phyloP scores from a whole-genome alignment of 2,888 invertebrate genomes.

The Ornithoptera priamus region DNA sequence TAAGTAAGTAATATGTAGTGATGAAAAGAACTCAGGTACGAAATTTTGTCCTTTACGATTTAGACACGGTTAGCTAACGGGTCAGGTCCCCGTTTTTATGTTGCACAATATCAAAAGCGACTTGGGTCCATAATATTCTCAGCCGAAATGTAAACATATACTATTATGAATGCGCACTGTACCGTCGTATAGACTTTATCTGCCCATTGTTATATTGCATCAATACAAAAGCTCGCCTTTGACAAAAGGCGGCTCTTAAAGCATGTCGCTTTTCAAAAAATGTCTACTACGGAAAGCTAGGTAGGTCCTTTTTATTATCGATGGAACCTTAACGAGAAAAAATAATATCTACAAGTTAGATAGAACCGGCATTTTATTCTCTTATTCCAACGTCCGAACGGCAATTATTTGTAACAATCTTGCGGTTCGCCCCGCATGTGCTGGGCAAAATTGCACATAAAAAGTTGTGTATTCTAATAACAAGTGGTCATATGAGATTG shows the following conservation, averaged over 20 bases:
- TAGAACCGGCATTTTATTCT: constrained; percentile 63
- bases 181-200: constrained; percentile 70
- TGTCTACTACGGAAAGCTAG: constrained; percentile 39
- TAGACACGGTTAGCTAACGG: constrained; percentile 69
- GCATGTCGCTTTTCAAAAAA: constrained; percentile 60
- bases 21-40: constrained; percentile 42
- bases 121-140: constrained; percentile 56
- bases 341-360: constrained; percentile 45
- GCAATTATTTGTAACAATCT: constrained; percentile 75
- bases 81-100: constrained; percentile 64
- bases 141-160: constrained; percentile 72
- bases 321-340: constrained; percentile 40
- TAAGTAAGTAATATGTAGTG: neutral
- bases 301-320: constrained; percentile 52
- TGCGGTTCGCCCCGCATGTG: constrained; percentile 72
- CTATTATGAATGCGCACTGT: constrained; percentile 72
- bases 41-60: constrained; percentile 50
- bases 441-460: constrained; percentile 67
- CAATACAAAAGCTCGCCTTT: constrained; percentile 62
- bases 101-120: constrained; percentile 70
- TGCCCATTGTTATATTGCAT: constrained; percentile 67
- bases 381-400: constrained; percentile 58
- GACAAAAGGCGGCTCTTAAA: constrained; percentile 66
- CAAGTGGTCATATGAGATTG: constrained; percentile 50
- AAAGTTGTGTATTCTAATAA: constrained; percentile 67